Percentiles rank a stretch among this genome's conserved stretches.
phyloP scores from a whole-genome alignment of 2,888 invertebrate species.

The Thera britannica region DNA sequence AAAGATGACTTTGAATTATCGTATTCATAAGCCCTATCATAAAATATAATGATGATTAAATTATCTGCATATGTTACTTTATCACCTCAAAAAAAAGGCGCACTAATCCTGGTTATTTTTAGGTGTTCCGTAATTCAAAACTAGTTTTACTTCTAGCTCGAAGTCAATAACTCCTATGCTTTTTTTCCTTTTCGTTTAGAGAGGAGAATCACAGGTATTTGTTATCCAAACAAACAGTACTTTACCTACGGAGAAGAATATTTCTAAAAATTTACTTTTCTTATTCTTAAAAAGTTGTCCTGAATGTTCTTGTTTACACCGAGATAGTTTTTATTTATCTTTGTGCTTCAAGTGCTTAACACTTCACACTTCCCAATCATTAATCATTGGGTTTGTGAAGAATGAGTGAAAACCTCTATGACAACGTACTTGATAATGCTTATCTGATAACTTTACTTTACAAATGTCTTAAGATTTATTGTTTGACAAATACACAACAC shows the following conservation, averaged over 20 bases:
- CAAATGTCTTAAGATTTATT: constrained; percentile 38
- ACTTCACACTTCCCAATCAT: neutral
- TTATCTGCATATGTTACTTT: neutral
- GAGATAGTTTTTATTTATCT: neutral
- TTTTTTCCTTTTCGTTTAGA: neutral
- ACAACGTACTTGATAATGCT: constrained; percentile 33
- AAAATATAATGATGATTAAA: neutral
- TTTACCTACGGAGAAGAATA: no score
- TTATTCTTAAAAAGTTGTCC: no score
- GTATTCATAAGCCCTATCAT: neutral
- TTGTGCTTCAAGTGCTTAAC: neutral
- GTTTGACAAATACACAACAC: constrained; percentile 17
- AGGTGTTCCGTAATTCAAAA: no score
- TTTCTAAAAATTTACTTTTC: no score
- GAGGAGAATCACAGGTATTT: neutral
- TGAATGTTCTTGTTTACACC: neutral
- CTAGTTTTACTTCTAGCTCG: no score
- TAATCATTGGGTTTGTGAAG: neutral
- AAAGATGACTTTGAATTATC: neutral
- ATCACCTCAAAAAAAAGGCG: constrained; percentile 2
- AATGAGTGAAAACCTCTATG: constrained; percentile 4
- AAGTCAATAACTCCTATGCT: neutral
- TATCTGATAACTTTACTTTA: constrained; percentile 39
- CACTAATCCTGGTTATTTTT: neutral
- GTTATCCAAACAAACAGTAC: no score